Evolutionary conservation across 2,797 vertebrate species (phyloP).

Genomic region (Argentina silus): DNA sequence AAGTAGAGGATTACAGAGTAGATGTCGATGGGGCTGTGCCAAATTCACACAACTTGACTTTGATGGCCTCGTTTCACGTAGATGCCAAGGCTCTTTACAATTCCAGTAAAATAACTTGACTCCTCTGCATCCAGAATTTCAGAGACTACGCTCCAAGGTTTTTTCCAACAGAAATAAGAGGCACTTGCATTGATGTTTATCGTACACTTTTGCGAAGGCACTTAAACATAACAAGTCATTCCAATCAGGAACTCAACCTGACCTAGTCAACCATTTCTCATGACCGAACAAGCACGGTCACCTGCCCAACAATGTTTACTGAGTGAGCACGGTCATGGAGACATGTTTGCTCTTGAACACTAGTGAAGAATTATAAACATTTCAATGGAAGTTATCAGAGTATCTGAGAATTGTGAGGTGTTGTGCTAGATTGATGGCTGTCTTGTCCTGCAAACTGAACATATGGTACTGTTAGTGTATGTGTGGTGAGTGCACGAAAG

Average conservation of each 20-base stretch:
- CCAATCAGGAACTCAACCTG: background rate
- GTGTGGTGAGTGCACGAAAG: background rate
- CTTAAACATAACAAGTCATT: background rate
- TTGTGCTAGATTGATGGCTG: background rate
- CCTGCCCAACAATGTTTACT: background rate
- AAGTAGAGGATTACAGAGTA: background rate
- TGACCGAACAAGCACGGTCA: too few relatives aligned
- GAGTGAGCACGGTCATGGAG: background rate
- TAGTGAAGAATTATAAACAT: background rate
- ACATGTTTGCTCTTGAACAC: background rate
- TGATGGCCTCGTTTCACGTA: background rate
- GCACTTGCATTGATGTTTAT: background rate
- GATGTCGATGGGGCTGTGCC: background rate
- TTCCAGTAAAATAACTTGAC: background rate
- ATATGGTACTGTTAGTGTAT: constrained; percentile 8
- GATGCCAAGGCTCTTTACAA: constrained; percentile 5
- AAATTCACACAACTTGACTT: background rate
- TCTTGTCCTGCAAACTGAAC: constrained; percentile 4
- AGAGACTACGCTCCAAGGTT: background rate
- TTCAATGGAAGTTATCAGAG: background rate
- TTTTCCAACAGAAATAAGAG: background rate
- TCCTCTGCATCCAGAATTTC: background rate
- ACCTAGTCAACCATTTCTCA: constrained; percentile 2
- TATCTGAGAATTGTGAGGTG: background rate
- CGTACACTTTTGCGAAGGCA: background rate